Evolutionary conservation across 2,797 vertebrate genomes (phyloP).

Genomic region (Pteronotus mesoamericanus): DNA sequence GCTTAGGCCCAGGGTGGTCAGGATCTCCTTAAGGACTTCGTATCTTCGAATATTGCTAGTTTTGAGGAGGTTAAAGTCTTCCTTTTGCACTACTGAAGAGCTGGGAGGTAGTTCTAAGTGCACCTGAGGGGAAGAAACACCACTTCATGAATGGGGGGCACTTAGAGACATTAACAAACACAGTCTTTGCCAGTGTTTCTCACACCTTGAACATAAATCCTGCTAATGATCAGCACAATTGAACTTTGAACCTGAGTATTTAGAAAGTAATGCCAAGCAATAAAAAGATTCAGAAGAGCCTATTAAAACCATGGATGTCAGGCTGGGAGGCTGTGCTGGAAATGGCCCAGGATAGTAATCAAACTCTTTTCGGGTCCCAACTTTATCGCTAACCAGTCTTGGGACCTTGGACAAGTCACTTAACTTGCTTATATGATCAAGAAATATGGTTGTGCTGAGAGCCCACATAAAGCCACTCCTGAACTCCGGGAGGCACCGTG

Average conservation of each 20-base stretch:
- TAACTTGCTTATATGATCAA: neutral
- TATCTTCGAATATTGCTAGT: slow-evolving; percentile 86
- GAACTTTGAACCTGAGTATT: neutral
- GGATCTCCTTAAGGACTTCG: slow-evolving; percentile 88
- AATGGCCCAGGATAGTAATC: accelerated
- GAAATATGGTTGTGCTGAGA: neutral
- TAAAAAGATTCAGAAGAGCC: neutral
- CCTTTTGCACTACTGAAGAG: slow-evolving; percentile 70
- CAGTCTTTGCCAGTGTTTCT: neutral
- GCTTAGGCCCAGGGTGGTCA: slow-evolving; percentile 86
- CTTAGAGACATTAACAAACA: too few species aligned
- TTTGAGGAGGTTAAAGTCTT: slow-evolving; percentile 87
- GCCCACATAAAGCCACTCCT: neutral
- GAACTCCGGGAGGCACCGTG: accelerated
- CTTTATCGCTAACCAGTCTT: neutral
- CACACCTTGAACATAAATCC: neutral
- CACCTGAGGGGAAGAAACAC: slow-evolving; percentile 80
- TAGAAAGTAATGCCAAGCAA: neutral
- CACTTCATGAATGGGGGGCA: accelerated
- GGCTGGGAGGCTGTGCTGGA: accelerated
- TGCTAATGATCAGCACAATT: neutral
- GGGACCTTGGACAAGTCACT: neutral
- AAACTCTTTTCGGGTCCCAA: neutral
- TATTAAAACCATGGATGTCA: accelerated
- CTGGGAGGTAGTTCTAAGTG: slow-evolving; percentile 86